phyloP scores from a whole-genome alignment of 2,113 vertebrate species.

The Mobula birostris region DNA sequence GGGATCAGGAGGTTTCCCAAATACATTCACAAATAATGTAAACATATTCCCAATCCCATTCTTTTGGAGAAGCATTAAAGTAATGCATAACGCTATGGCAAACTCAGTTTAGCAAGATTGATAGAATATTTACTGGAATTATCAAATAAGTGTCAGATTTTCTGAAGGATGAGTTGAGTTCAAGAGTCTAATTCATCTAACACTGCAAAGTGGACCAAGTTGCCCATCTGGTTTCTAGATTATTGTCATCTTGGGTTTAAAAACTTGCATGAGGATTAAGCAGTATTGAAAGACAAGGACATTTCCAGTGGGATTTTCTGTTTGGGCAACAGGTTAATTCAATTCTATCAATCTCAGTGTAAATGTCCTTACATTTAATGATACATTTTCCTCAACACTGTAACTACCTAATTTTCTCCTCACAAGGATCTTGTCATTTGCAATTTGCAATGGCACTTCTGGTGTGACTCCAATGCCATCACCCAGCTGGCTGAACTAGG shows the following conservation, averaged over 20 bases:
- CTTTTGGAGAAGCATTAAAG: not conserved
- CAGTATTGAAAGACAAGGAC: no score
- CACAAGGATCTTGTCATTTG: not conserved
- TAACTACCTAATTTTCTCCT: not conserved
- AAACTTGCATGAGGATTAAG: not conserved
- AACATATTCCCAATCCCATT: no score
- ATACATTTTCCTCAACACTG: not conserved
- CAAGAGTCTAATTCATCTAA: not conserved
- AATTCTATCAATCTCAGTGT: not conserved
- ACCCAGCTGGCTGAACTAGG: not conserved
- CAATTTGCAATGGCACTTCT: not conserved
- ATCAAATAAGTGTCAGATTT: constrained; percentile 14
- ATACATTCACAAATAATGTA: not conserved
- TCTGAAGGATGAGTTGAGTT: not conserved
- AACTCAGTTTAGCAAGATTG: not conserved
- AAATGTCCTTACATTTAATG: not conserved
- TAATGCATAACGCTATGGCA: not conserved
- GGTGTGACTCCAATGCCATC: not conserved
- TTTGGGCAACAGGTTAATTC: not conserved
- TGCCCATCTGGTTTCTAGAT: not conserved
- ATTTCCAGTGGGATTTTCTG: not conserved
- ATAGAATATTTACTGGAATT: not conserved
- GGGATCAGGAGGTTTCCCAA: not conserved
- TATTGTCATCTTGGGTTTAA: not conserved
- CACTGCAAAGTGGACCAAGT: not conserved